Base-by-base conservation (phyloP, 2,888 invertebrate species). In the Mimachlamys varia region DNA sequence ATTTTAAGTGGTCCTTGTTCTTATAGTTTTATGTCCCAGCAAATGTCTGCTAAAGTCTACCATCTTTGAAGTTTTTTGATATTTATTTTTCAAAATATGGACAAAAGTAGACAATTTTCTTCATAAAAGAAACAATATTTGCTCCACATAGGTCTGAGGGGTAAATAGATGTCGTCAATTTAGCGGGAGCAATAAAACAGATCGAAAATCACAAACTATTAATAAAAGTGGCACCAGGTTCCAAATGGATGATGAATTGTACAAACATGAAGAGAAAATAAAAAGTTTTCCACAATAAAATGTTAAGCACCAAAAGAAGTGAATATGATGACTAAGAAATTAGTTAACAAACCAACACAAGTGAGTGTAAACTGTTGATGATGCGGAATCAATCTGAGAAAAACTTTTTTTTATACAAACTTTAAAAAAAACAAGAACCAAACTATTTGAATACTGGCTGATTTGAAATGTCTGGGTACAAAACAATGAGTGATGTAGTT, bases 61-160 rank as follows among this genome's bases (percentile, higher is more conserved):
- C 13, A 33, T 33, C 76, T 76, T 76, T 76, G 76, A 76, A 76
- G 76, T 15, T 76, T 76, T 76, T 1, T 33, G 15, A 76, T 33
- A 27, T 76, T 76, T 76, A 76, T 12, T 76, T 62, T 33, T 76
- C 76, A 76, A 76, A 76, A 76, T 76, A 76, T 76, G 27, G 76
- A 33, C 76, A 76, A 76, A 62, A 76, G 33, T 76, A 33, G 76
- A 76, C 27, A 76, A 76, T 76, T 76, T 27, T 76, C 33, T 76
- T 76, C 76, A 76, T 33, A 76, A 22, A 33, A 33, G 22, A 33
- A 76, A 76, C 76, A 76, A 76, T 33, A 76, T 33, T 76, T 76
- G 33, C 27, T 27, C 33, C 12, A 13, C 33, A 76, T 4, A 27
- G 76, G 12, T 33, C 33, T 33, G 33, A 33, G 33, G 33, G 76